A percentile compares a stretch with the other conserved stretches of the same genome.
Conservation (phyloP, 2,797 vertebrate species). For the Botia kubotai region DNA sequence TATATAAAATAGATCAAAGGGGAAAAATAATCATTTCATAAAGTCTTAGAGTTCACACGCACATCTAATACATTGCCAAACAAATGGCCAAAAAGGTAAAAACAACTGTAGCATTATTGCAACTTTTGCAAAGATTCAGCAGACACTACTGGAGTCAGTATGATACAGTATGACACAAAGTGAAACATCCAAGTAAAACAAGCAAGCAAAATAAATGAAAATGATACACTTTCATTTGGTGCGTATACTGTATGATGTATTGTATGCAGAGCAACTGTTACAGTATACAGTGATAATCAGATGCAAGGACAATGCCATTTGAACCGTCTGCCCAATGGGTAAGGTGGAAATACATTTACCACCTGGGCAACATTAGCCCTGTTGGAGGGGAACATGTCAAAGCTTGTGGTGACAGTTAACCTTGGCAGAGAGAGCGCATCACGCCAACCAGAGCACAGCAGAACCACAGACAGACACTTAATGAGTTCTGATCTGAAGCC, state of each 20-base stretch:
- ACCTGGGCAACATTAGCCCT: constrained; percentile 69
- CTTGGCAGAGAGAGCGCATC: constrained; percentile 68
- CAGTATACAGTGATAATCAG: background rate
- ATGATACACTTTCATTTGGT: background rate
- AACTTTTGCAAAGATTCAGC: too few species aligned
- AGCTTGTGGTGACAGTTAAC: constrained; percentile 78
- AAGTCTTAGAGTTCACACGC: background rate
- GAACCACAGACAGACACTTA: constrained; percentile 61
- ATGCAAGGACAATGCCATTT: constrained; percentile 37
- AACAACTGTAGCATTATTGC: too few species aligned
- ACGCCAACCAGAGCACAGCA: constrained; percentile 59
- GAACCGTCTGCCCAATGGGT: constrained; percentile 63
- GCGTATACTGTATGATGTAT: background rate
- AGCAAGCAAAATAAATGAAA: background rate
- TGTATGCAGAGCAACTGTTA: background rate
- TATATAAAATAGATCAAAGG: background rate
- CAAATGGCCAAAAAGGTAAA: too few species aligned
- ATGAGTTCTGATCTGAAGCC: constrained; percentile 46
- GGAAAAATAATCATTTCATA: background rate
- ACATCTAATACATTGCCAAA: background rate
- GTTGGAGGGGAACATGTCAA: constrained; percentile 63
- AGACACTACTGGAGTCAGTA: background rate
- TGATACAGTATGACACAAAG: background rate
- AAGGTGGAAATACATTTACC: constrained; percentile 79
- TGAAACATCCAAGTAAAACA: background rate